Evolutionary conservation across 30 jellyfish, hydroid and myxozoan genomes (phyloP), one percentile per base, ranked within the genome.

Genomic region (Aurelia aurita complex sp. Pacific): DNA sequence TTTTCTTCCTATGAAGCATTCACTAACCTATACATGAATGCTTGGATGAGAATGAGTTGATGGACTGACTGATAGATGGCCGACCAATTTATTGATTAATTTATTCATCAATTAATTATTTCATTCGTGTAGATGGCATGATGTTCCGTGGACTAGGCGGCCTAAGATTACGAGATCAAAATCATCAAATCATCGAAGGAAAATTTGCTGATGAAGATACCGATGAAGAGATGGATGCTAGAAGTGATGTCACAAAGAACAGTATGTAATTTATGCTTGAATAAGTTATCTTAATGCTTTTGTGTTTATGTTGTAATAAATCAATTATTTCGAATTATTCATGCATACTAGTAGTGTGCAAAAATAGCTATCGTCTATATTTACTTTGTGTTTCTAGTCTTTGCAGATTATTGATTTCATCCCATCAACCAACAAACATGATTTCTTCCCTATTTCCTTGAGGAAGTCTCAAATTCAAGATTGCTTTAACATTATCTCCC

Each of bases 61-160:
- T n/a, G 5, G 12, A 46, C 8, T 4, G 57, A 46, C 8, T 46
- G 29, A 23, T 23, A 23, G 29, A 23, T 23, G 29, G 29, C 8
- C 8, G 57, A 46, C 8, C 14, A 1, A 46, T 8, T 46, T 5
- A 7, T 4, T 46, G 15, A 46, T 9, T 46, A 14, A 46, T 46
- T 46, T 16, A 46, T 46, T 46, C 5, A 14, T 63, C 4, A 63
- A 4, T 17, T 14, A 13, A 23, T 17, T n/a, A 42, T 62, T 12
- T 32, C 57, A 2, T n/a, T 32, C 6, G 55, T 62, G 3, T 51
- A 88, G 96, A 64, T 42, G 96, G 96, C 34, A 68, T 88, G 87
- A 88, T 88, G 96, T 88, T 88, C 73, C 91, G 96, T 16, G 96
- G 96, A 11, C 84, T 88, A 0, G 96, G 96, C 18, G 91, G 96